Percentiles rank a stretch among this genome's conserved stretches.
phyloP scores from a whole-genome alignment of 1,140 invertebrate species.

The Drosophila repletoides region DNA sequence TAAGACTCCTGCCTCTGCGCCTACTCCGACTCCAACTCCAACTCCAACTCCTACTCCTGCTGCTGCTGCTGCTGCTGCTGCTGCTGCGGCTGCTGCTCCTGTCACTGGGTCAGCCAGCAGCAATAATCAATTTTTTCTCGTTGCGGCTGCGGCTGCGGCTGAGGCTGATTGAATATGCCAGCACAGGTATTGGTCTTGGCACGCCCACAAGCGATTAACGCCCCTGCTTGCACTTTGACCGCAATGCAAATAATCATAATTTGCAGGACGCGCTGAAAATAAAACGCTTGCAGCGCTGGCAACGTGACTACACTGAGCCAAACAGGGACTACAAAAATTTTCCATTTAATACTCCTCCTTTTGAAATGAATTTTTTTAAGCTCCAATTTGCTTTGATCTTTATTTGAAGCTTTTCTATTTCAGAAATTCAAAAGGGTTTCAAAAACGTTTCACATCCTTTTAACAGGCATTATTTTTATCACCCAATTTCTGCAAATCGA shows the following conservation, averaged over 20 bases:
- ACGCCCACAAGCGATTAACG: conserved; percentile 34
- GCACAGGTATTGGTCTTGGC: conserved; percentile 1
- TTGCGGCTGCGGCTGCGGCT: neutral
- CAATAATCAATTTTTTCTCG: conserved; percentile 23
- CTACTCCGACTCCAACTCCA: neutral
- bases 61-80: conserved; percentile 7
- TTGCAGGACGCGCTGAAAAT: conserved; percentile 19
- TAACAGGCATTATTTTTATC: too few species aligned
- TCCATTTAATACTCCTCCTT: too few species aligned
- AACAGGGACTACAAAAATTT: neutral
- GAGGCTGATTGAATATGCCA: conserved; percentile 21
- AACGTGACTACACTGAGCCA: conserved; percentile 35
- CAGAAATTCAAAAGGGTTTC: too few species aligned
- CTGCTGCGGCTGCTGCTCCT: conserved; percentile 7
- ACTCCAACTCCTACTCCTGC: neutral
- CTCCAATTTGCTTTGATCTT: too few species aligned
- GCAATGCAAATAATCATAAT: conserved; percentile 59
- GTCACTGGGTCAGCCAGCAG: conserved; percentile 26
- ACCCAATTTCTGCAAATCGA: too few species aligned
- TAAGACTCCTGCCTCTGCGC: neutral
- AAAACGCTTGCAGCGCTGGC: conserved; percentile 25
- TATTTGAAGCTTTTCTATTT: too few species aligned
- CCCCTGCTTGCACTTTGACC: conserved; percentile 51
- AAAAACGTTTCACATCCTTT: too few species aligned
- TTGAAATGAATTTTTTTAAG: too few species aligned